A percentile compares a stretch with the other conserved stretches of the same genome.
Evolutionary conservation across 1,140 invertebrate species (phyloP).

Genomic region (Ceratina calcarata): DNA sequence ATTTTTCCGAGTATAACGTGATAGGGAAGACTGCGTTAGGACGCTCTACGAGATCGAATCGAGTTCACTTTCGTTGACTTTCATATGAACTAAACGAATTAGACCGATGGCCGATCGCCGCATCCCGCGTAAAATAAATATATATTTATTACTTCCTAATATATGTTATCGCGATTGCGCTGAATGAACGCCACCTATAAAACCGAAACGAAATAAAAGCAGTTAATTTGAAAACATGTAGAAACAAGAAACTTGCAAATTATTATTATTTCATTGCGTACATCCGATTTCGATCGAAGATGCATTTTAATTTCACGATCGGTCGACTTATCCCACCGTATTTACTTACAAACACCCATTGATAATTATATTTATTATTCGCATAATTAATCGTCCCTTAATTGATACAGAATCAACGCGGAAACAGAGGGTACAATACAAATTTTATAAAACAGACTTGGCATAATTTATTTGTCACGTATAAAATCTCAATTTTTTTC

Average conservation of each 20-base stretch:
- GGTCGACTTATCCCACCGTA: neutral
- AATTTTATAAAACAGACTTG: conserved; percentile 42
- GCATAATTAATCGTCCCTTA: neutral
- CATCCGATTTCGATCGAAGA: too few relatives aligned
- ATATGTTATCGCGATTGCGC: too few relatives aligned
- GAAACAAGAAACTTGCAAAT: too few relatives aligned
- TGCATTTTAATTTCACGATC: neutral
- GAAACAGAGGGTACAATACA: neutral
- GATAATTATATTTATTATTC: neutral
- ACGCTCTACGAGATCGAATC: neutral
- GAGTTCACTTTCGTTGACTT: neutral
- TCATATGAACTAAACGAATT: neutral
- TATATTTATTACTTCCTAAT: neutral
- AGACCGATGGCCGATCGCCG: neutral
- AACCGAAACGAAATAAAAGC: neutral
- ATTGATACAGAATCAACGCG: neutral
- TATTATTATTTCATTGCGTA: too few relatives aligned
- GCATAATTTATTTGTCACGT: conserved; percentile 57
- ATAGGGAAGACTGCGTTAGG: too few relatives aligned
- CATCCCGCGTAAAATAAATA: conserved; percentile 26
- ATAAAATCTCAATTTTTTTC: conserved; percentile 47
- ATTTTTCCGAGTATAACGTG: too few relatives aligned
- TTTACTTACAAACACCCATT: neutral
- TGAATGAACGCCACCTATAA: conserved; percentile 35
- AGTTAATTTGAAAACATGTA: neutral